Percentiles rank a stretch among this genome's conserved stretches.
Conservation (phyloP, 2,888 invertebrate species). For the Thymelicus lineola region DNA sequence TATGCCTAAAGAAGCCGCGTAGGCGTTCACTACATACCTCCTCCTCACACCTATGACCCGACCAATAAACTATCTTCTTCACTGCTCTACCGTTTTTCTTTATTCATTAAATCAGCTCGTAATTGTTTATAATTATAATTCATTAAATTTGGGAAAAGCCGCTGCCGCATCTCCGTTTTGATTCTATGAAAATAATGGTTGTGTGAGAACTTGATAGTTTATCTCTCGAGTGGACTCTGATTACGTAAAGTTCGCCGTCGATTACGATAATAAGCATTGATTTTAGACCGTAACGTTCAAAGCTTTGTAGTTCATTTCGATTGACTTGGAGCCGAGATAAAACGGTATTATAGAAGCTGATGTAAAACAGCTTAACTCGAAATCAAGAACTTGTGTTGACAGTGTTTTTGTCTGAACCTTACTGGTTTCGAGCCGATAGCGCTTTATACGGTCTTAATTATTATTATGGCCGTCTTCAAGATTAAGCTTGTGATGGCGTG, state of each 20-base stretch:
- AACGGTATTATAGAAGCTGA: constrained; percentile 48
- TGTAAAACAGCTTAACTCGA: constrained; percentile 65
- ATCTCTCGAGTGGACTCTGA: constrained; percentile 53
- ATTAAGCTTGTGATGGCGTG: constrained; percentile 65
- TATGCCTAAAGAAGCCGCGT: constrained; percentile 73
- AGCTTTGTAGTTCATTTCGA: constrained; percentile 22
- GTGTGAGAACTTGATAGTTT: constrained; percentile 76
- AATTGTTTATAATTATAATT: constrained; percentile 83
- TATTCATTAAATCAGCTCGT: constrained; percentile 75
- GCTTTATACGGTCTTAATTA: constrained; percentile 77
- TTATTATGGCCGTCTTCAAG: constrained; percentile 68
- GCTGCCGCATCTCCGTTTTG: constrained; percentile 67
- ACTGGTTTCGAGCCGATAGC: constrained; percentile 75
- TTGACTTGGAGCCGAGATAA: constrained; percentile 32
- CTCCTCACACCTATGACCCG: constrained; percentile 58
- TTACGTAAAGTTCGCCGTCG: constrained; percentile 21
- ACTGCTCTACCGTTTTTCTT: constrained; percentile 63
- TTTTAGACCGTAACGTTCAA: constrained; percentile 39
- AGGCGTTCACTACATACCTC: constrained; percentile 75
- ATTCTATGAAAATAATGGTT: constrained; percentile 58
- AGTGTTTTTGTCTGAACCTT: constrained; percentile 77
- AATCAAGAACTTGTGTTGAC: constrained; percentile 67
- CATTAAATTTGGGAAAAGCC: constrained; percentile 71
- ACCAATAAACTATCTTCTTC: constrained; percentile 57
- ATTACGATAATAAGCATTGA: constrained; percentile 28